phyloP scores from a whole-genome alignment of 2,888 invertebrate species.

The Dermolepida albohirtum region DNA sequence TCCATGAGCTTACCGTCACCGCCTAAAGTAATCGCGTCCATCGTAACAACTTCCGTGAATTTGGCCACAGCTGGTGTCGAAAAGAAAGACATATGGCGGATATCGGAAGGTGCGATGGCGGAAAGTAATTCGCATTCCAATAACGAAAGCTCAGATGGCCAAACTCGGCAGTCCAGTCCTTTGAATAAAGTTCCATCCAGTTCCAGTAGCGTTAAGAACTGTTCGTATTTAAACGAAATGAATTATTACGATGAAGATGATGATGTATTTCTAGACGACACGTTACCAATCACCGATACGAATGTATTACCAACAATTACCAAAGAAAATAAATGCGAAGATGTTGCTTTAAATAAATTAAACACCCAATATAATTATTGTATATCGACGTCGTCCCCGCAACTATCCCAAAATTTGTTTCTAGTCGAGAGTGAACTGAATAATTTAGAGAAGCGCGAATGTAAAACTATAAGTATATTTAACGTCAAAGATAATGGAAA shows the following conservation, averaged over 20 bases:
- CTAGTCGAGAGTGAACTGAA: conserved; percentile 55
- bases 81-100: conserved; percentile 67
- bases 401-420: conserved; percentile 57
- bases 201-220: conserved; percentile 46
- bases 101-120: conserved; percentile 66
- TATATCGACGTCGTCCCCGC: conserved; percentile 54
- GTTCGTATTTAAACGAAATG: conserved; percentile 50
- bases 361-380: conserved; percentile 10
- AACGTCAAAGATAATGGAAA: conserved; percentile 34
- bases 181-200: conserved; percentile 33
- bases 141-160: conserved; percentile 38
- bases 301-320: neutral
- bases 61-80: conserved; percentile 61
- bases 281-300: conserved; percentile 48
- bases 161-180: conserved; percentile 34
- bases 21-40: conserved; percentile 43
- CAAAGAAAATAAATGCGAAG: conserved; percentile 2
- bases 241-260: conserved; percentile 53
- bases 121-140: conserved; percentile 57
- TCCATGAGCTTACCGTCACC: conserved; percentile 42
- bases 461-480: conserved; percentile 21
- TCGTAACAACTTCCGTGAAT: conserved; percentile 62
- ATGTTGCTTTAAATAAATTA: neutral
- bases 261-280: conserved; percentile 58
- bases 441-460: conserved; percentile 28